Evolutionary conservation across 1,140 invertebrate species (phyloP), one percentile per base, ranked within the genome.

Genomic region (Dufourea novaeangliae): DNA sequence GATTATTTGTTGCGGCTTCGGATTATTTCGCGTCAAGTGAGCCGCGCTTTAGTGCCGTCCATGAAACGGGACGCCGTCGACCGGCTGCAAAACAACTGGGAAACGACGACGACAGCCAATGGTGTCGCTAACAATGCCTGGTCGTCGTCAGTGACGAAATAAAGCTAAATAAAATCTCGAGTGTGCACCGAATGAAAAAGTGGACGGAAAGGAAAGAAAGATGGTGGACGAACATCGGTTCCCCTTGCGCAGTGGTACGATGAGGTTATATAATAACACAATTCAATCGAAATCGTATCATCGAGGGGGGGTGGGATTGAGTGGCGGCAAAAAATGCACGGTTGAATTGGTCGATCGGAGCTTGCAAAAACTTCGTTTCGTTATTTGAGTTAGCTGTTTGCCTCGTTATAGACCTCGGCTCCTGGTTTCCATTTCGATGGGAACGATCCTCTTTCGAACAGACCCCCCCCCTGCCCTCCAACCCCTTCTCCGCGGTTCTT

Each of bases 1-100:
- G 54, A 76, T 76, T 76, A 76, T 76, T 76, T 76, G 73, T 67
- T 59, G 73, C 64, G 66, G 73, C 64, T 69, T 69, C 34, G 73
- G 64, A 76, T 76, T 69, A 69, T 69, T 69, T 76, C 54, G 66
- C 73, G 73, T 76, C 54, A 39, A 69, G 54, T 39, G 73, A 68
- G 54, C 52, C 29, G 37, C 61, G 27, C 59, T 20, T 57, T 27
- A 32, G 12, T 12, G 22, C 27, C n/a, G n/a, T 12, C 54, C 54
- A 27, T 14, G 54, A 25, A 32, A 32, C 4, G 54, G 54, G n/a
- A 14, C 54, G 37, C 20, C 7, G 46, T n/a, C 46, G 57, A 59
- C 44, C 44, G 17, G 3, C 34, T 10, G n/a, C n/a, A n/a, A n/a
- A n/a, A n/a, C n/a, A n/a, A n/a, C n/a, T n/a, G n/a, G n/a, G n/a